Evolutionary conservation across 2,113 vertebrate species (phyloP).

Genomic region (Cebus imitator): DNA sequence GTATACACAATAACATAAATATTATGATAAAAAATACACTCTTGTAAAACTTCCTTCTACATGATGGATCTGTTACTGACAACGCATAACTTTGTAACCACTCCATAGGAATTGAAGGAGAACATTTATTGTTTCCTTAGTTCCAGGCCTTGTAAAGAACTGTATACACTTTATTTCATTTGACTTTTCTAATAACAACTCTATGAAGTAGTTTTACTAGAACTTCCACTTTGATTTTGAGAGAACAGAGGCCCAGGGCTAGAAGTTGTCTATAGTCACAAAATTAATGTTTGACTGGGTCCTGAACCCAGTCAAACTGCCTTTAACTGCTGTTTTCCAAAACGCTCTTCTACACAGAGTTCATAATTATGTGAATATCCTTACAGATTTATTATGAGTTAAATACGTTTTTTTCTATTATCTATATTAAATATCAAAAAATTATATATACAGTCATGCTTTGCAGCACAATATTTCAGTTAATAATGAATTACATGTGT

Average conservation of each 20-base stretch:
- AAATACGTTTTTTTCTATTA: background rate
- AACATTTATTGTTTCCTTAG: background rate
- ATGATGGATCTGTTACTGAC: background rate
- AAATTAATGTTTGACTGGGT: background rate
- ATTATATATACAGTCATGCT: background rate
- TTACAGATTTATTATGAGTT: background rate
- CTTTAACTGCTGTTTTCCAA: background rate
- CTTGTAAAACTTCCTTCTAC: background rate
- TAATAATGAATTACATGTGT: background rate
- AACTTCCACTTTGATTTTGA: background rate
- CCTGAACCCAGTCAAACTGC: background rate
- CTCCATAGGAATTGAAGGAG: background rate
- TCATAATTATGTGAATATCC: background rate
- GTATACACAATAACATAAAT: background rate
- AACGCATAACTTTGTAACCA: background rate
- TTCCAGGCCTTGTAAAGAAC: background rate
- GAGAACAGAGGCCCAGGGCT: background rate
- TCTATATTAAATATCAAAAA: background rate
- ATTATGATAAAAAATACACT: background rate
- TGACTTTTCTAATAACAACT: background rate
- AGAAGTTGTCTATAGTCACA: background rate
- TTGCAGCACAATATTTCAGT: background rate
- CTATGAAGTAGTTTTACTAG: background rate
- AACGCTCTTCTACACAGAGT: background rate
- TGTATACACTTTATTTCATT: background rate